Base-by-base conservation (phyloP, 2,888 invertebrate species). In the Parnassius orleans region DNA sequence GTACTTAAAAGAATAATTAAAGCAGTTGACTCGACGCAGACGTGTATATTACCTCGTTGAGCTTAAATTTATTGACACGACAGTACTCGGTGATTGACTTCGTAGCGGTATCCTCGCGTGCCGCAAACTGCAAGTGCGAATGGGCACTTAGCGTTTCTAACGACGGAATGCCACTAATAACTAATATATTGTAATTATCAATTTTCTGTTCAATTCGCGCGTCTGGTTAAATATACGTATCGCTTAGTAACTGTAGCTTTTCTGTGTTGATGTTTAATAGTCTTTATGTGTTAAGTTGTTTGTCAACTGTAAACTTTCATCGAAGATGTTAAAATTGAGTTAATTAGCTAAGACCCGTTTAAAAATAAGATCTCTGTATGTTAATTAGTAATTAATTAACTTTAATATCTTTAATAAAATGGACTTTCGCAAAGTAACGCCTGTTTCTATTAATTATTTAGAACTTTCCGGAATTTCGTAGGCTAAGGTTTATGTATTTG, bases 161-260 rank as follows among this genome's bases (percentile, higher is more conserved):
- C 62, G 57, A 44, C 55, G 10, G 12, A 42, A 15, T 55, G 59
- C 55, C 55, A 42, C 54, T 63, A 55, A 59, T 63, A 55, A 52
- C 54, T 63, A 55, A 59, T 63, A 55, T 50, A 46, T 58, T 51
- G 58, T 58, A 63, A 63, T 63, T 63, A 63, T 63, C 54, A 59
- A 55, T 63, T 63, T 58, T 59, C 59, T 59, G 50, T 59, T 59
- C 55, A 55, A 59, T 58, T 55, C 44, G 46, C 44, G 24, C 43
- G 33, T 43, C 44, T 42, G 11, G 51, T 47, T 54, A 42, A 48
- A 54, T 48, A 33, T 47, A 46, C 41, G 61, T 19, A 14, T 44
- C 12, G 46, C 52, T 52, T 47, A 47, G 14, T 24, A 44, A 52
- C 44, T 52, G n/a, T 52, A 58, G 7, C 52, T 50, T 19, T 15